Base-by-base conservation (phyloP, 2,888 invertebrate genomes). In the Sicus ferrugineus region DNA sequence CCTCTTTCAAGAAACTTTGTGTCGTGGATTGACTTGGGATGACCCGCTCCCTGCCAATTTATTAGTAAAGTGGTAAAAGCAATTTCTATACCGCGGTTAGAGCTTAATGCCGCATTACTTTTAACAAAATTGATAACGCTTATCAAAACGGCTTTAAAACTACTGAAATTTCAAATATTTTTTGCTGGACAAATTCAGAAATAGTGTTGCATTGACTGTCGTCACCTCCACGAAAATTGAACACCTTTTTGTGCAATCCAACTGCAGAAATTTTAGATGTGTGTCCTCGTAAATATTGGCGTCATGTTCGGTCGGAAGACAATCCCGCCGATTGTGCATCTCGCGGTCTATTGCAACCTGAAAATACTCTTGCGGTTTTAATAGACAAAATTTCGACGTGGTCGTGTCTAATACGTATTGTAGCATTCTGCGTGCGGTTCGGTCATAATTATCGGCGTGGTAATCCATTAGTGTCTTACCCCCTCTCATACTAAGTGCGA, bases 161-260 rank as follows among this genome's bases (percentile, higher is more conserved):
- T 11, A 26, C 52, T 1, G 48, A 50, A 2, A 68, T 72, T 31
- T 38, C 59, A 0, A 63, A 26, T 23, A 68, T 65, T 11, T 52
- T 58, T 14, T 70, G 70, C 28, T 75, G 72, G 73, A 73, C 77
- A 2, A 81, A 82, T 67, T 81, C 79, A 0, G 75, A 74, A 19
- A 77, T 80, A 9, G 77, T 77, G 2, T 65, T 80, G 0, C 71
- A 73, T 38, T 81, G 80, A 79, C 61, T 80, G 1, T 70, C 71
- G 0, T 66, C 64, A 38, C 72, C 72, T 5, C 74, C 72, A 0
- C 48, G 72, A 21, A 72, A 67, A 14, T 74, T 73, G 74, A 68
- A 65, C 19, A 70, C 72, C 6, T 74, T 72, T 38, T 70, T 73
- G 0, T 70, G 70, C 50, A 75, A 75, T 28, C 31, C 73, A 1